Percentiles rank a stretch among this genome's conserved stretches.
phyloP scores from a whole-genome alignment of 2,888 invertebrate species.

The Caenorhabditis virilis region DNA sequence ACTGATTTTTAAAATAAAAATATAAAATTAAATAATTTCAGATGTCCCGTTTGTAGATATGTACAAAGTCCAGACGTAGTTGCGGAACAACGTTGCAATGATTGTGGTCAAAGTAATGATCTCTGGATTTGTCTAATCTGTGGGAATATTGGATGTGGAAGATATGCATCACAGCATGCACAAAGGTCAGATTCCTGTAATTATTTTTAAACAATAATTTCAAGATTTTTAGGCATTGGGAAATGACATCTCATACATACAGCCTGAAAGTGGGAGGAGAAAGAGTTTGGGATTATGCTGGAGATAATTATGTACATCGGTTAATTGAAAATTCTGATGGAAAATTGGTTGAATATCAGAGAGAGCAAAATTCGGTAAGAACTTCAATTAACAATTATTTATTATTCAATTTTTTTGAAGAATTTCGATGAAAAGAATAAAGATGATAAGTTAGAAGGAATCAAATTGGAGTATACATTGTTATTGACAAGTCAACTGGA shows the following conservation, averaged over 20 bases:
- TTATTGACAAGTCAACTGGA: slow-evolving; percentile 92
- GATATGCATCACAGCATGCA: slow-evolving; percentile 88
- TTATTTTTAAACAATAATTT: background rate
- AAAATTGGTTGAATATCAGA: slow-evolving; percentile 75
- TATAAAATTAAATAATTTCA: slow-evolving; percentile 68
- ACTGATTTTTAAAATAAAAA: slow-evolving; percentile 1
- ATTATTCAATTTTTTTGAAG: slow-evolving; percentile 9
- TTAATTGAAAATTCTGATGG: slow-evolving; percentile 77
- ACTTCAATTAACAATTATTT: background rate
- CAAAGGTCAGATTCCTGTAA: slow-evolving; percentile 75
- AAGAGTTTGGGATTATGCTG: slow-evolving; percentile 98
- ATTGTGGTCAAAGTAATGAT: slow-evolving; percentile 75
- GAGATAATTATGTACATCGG: slow-evolving; percentile 93
- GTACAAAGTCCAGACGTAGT: slow-evolving; percentile 83
- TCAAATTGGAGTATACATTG: slow-evolving; percentile 95
- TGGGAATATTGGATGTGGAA: slow-evolving; percentile 95
- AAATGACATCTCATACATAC: slow-evolving; percentile 93
- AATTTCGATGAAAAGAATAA: slow-evolving; percentile 33
- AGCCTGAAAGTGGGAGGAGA: slow-evolving; percentile 83
- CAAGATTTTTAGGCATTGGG: slow-evolving; percentile 81
- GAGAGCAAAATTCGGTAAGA: slow-evolving; percentile 19
- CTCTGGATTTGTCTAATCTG: slow-evolving; percentile 99
- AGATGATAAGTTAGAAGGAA: slow-evolving; percentile 87
- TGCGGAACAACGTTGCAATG: slow-evolving; percentile 74
- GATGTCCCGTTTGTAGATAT: slow-evolving; percentile 95